These are phyloP conservation scores for Aldrovandia affinis DNA, from an alignment of 2,797 vertebrate genomes.

Conservation along the genomic window DNA sequence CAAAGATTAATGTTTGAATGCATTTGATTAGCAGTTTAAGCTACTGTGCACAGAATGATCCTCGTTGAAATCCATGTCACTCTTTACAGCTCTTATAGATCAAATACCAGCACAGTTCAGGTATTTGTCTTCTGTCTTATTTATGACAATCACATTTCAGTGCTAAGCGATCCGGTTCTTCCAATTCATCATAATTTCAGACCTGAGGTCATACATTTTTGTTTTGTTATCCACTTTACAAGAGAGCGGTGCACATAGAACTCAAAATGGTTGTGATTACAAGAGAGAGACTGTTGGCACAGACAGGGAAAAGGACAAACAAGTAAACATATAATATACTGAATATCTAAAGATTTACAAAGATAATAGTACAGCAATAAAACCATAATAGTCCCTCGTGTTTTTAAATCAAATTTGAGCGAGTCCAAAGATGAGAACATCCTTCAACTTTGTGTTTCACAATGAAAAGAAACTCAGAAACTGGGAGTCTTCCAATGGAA, in stretches of 20 bases:
- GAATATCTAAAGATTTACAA: conserved; percentile 14
- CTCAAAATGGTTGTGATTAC: background rate
- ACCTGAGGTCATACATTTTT: too few species aligned
- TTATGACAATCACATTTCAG: too few species aligned
- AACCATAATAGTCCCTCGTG: conserved; percentile 6
- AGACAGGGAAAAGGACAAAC: background rate
- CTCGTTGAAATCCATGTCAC: too few species aligned
- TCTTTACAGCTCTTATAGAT: too few species aligned
- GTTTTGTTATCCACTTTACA: background rate
- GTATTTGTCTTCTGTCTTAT: too few species aligned
- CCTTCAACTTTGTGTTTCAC: background rate
- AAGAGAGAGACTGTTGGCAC: background rate
- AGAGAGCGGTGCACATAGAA: background rate
- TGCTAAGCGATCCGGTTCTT: too few species aligned
- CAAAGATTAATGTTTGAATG: too few species aligned
- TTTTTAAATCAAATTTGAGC: background rate
- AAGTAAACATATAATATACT: background rate
- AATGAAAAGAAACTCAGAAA: conserved; percentile 12
- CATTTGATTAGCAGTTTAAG: too few species aligned
- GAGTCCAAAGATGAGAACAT: conserved; percentile 12
- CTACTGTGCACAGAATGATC: too few species aligned
- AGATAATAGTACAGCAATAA: background rate
- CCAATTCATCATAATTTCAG: too few species aligned
- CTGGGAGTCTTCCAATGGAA: background rate
- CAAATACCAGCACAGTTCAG: too few species aligned